Base-by-base conservation (phyloP, 2,888 invertebrate species). In the Crepidodera aurea region DNA sequence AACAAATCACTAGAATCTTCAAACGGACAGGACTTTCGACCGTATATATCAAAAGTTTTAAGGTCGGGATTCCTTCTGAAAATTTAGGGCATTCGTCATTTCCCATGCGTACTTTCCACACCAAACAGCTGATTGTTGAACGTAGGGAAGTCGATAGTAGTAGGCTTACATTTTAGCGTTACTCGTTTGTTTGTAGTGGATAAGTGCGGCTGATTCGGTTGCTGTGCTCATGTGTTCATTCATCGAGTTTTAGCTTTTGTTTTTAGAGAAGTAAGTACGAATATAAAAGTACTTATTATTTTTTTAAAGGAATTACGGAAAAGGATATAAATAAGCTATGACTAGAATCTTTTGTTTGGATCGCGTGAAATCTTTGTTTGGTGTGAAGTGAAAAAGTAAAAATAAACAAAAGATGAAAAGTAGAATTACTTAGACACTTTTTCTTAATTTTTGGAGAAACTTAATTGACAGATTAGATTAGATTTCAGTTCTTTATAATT, bases 101-200 rank as follows among this genome's bases (percentile, higher is more conserved):
- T 29, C 29, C 29, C 8, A 4, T 6, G 8, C 8, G 29, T 10
- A 29, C 10, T 29, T 12, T 42, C 19, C 3, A 7, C 12, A 19
- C 42, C 18, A 42, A 42, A 42, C 42, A 42, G 42, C 42, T 42
- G 42, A 42, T 42, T 13, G 18, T 2, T 10, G 40, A 16, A 18
- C 42, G 55, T 32, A 44, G 55, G 55, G 55, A 44, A 39, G 44
- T 55, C 55, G 55, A 55, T 44, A 55, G 27, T 16, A 32, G 25
- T 10, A 29, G 1, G 10, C 29, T 8, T 29, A 6, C 29, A 29
- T 29, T 29, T 44, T 18, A 22, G 19, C 3, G 8, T 12, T 25
- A 44, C 7, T 44, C 19, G 18, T 15, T 29, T 50, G 50, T 51
- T 32, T 34, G 18, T 13, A 6, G 51, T 39, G 37, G 13, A 10